These are phyloP conservation scores for Hemaris fuciformis DNA, from an alignment of 2,888 invertebrate species.

Conservation along the genomic window DNA sequence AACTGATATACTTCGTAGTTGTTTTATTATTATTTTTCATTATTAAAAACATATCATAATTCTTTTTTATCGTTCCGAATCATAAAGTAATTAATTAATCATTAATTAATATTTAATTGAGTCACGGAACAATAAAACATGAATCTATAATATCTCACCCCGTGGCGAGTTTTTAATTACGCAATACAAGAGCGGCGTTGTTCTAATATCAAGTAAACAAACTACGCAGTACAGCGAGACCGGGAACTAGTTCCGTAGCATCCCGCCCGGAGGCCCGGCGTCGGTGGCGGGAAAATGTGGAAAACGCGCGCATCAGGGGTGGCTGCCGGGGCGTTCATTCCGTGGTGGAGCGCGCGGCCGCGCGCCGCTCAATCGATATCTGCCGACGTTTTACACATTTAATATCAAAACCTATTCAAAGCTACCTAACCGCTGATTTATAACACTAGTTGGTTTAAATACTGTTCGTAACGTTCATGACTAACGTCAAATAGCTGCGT, in stretches of 20 bases:
- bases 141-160: background rate
- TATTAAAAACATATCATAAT: too few relatives aligned
- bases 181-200: conserved; percentile 27
- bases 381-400: conserved; percentile 32
- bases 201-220: conserved; percentile 38
- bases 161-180: conserved; percentile 12
- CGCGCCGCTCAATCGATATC: conserved; percentile 74
- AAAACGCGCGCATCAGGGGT: conserved; percentile 72
- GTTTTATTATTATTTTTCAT: too few relatives aligned
- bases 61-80: background rate
- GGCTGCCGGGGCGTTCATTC: conserved; percentile 58
- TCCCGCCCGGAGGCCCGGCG: conserved; percentile 31
- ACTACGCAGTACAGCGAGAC: conserved; percentile 41
- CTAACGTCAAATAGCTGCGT: background rate
- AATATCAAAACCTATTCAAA: conserved; percentile 7
- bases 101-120: background rate
- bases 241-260: conserved; percentile 37
- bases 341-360: conserved; percentile 63
- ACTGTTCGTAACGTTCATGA: background rate
- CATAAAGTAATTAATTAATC: background rate
- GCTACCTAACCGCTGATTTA: background rate
- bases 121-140: background rate
- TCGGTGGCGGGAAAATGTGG: conserved; percentile 66
- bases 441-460: background rate
- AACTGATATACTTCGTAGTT: too few relatives aligned